A percentile compares a stretch with the other conserved stretches of the same genome.
These are phyloP conservation scores for Pseudomyrmex flavicornis DNA, from an alignment of 1,140 invertebrate species.

Conservation along the genomic window DNA sequence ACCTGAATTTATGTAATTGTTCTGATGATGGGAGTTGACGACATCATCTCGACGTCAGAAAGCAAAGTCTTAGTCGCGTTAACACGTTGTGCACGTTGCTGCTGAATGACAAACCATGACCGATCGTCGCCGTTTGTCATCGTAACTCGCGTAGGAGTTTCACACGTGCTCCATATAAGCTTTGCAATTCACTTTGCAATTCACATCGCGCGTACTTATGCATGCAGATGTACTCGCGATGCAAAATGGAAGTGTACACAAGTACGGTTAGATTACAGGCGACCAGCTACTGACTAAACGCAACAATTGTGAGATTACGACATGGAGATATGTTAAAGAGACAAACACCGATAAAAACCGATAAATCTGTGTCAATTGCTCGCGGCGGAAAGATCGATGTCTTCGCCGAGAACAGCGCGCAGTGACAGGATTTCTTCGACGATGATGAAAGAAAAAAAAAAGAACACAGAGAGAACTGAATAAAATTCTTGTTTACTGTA, in stretches of 20 bases:
- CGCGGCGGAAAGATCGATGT: conserved; percentile 44
- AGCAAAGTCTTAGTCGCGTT: not conserved
- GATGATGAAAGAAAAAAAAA: no score
- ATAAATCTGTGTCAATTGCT: conserved; percentile 54
- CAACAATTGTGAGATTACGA: conserved; percentile 25
- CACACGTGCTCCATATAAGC: conserved; percentile 6
- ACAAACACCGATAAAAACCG: conserved; percentile 9
- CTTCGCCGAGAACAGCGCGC: conserved; percentile 9
- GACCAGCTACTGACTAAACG: conserved; percentile 15
- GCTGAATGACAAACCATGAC: conserved; percentile 3
- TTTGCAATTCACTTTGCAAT: conserved; percentile 27
- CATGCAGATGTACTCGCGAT: not conserved
- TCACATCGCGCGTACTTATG: not conserved
- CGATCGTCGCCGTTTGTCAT: conserved; percentile 3
- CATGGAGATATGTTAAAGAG: conserved; percentile 38
- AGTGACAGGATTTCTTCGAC: no score
- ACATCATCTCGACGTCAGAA: not conserved
- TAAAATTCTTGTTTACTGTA: no score
- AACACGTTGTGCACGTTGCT: not conserved
- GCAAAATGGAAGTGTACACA: conserved; percentile 24
- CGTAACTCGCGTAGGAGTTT: conserved; percentile 2
- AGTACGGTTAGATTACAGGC: not conserved
- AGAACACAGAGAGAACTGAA: no score
- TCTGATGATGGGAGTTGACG: not conserved
- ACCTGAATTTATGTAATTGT: not conserved